Evolutionary conservation across 2,797 vertebrate species (phyloP), one percentile per base, ranked within the genome.

Genomic region (Chaenodraco wilsoni): DNA sequence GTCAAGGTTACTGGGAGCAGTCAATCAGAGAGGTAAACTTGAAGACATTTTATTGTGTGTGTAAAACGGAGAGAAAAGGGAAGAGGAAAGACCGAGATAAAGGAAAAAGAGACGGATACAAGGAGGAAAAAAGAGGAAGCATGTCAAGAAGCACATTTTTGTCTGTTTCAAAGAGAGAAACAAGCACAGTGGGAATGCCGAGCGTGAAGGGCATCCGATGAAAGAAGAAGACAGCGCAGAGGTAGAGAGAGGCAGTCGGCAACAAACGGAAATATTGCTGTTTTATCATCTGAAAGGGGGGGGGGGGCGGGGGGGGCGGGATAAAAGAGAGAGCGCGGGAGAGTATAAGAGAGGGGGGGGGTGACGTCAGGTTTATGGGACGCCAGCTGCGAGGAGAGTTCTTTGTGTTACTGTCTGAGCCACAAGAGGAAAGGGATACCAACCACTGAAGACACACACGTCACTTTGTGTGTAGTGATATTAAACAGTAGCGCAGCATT

Each of bases 291-390:
- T 27, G 23, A 27, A 27, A 55, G 67, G 14, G 43, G 43, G 14
- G 43, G 43, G 15, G 43, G 15, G 16, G 16, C 49, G 16, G 27
- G 3, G 33, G n/a, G 17, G 19, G 65, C 49, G 68, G 62, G 52
- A 63, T 9, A 43, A 40, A 27, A 27, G 27, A 27, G 5, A 27
- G 4, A n/a, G 14, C 45, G n/a, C n/a, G n/a, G n/a, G n/a, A n/a
- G n/a, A n/a, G n/a, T n/a, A n/a, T n/a, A n/a, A n/a, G n/a, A n/a
- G 59, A 71, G 51, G 68, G 27, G 67, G 60, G 44, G 77, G 74
- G 68, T 85, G 86, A 86, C 76, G 82, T 88, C 81, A 86, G 81
- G 43, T 81, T 79, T 73, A 75, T 74, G 49, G 57, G 61, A 60
- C 65, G 76, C 55, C 62, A 43, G 72, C 69, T 80, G 84, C 81